Conservation (phyloP, 2,797 vertebrate genomes). For the Pipistrellus kuhlii region DNA sequence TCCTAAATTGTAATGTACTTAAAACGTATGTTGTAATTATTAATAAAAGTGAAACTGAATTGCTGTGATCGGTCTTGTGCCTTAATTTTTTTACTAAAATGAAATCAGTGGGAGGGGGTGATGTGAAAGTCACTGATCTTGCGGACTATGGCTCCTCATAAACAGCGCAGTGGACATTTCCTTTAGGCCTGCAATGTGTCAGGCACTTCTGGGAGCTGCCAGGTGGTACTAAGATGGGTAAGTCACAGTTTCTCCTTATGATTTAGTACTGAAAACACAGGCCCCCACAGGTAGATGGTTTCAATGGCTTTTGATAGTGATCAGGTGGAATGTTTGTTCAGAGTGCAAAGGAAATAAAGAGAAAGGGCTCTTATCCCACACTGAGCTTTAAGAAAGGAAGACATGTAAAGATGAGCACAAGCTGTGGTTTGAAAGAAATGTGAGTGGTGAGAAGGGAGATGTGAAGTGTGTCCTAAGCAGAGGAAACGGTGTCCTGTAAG, state of each 20-base stretch:
- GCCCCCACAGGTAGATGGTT: neutral
- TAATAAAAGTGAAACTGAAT: slow-evolving; percentile 42
- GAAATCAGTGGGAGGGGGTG: neutral
- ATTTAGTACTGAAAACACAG: neutral
- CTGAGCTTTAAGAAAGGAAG: neutral
- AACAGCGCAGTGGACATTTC: neutral
- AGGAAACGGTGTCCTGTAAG: neutral
- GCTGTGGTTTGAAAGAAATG: neutral
- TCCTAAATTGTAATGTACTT: slow-evolving; percentile 1
- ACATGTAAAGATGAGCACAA: neutral
- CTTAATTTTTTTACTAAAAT: neutral
- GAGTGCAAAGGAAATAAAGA: neutral
- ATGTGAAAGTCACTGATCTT: neutral
- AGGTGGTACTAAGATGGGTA: neutral
- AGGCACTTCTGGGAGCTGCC: neutral
- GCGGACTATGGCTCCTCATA: neutral
- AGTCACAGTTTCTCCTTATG: neutral
- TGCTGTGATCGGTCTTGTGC: slow-evolving; percentile 31
- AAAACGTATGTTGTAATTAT: slow-evolving; percentile 36
- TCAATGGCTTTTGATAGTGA: neutral
- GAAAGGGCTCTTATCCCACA: neutral
- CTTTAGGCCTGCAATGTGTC: neutral
- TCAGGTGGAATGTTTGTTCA: neutral
- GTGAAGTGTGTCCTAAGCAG: neutral
- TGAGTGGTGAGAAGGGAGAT: neutral